Evolutionary conservation across 2,113 vertebrate genomes (phyloP).

Genomic region (Austrofundulus limnaeus): DNA sequence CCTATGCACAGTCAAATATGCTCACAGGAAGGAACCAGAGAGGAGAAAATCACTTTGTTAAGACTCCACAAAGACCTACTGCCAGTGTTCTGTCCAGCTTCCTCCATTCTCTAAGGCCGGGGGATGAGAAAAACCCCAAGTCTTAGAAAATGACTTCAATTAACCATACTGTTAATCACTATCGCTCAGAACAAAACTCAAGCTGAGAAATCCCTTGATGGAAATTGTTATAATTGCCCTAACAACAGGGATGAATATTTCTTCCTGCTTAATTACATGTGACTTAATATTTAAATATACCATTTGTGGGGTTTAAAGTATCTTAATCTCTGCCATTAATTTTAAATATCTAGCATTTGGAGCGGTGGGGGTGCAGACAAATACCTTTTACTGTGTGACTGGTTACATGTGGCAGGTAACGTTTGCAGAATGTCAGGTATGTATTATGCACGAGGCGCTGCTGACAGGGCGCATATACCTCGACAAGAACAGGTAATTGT

Average conservation of each 20-base stretch:
- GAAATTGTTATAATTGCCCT: conserved; percentile 99
- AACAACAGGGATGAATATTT: conserved; percentile 93
- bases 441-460: conserved; percentile 79
- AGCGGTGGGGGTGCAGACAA: conserved; percentile 83
- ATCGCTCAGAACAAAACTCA: conserved; percentile 94
- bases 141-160: conserved; percentile 93
- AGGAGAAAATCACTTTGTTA: conserved; percentile 79
- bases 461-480: conserved; percentile 67
- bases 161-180: conserved; percentile 98
- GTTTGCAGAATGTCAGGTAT: conserved; percentile 81
- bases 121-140: conserved; percentile 79
- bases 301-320: conserved; percentile 93
- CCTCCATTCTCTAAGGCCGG: conserved; percentile 50
- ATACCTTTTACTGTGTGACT: conserved; percentile 92
- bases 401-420: conserved; percentile 87
- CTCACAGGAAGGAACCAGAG: conserved; percentile 75
- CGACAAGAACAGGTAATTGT: conserved; percentile 77
- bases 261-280: conserved; percentile 92
- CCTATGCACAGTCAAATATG: conserved; percentile 81
- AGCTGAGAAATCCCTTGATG: conserved; percentile 95
- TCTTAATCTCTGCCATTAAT: conserved; percentile 94
- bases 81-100: conserved; percentile 53
- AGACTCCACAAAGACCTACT: conserved; percentile 79
- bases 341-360: conserved; percentile 87
- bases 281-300: conserved; percentile 96